These are phyloP conservation scores for Caretta caretta DNA, from an alignment of 2,113 vertebrate genomes.

Conservation along the genomic window DNA sequence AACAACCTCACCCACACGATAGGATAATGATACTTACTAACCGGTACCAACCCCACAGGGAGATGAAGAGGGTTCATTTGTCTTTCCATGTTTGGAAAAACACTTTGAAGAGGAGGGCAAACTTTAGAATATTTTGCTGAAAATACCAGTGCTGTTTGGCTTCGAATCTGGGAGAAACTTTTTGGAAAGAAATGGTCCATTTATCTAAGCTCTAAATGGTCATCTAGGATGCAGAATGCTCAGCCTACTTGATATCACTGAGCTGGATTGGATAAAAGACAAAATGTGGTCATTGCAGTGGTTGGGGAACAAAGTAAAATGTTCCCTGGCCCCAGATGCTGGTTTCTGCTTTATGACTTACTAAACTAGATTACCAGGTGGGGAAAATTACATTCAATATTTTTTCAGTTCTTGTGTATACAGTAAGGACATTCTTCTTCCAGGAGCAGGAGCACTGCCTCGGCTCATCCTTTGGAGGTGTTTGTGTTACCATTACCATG, in stretches of 20 bases:
- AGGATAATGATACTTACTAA: not conserved
- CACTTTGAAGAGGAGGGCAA: not conserved
- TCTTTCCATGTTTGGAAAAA: not conserved
- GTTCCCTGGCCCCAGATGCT: not conserved
- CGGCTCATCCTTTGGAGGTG: conserved; percentile 60
- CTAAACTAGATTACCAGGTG: conserved; percentile 57
- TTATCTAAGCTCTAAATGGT: conserved; percentile 21
- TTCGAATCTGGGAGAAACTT: not conserved
- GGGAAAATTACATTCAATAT: conserved; percentile 59
- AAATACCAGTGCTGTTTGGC: not conserved
- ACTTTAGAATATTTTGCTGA: not conserved
- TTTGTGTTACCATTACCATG: conserved; percentile 68
- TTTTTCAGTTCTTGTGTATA: conserved; percentile 31
- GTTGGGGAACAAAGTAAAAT: conserved; percentile 19
- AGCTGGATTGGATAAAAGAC: not conserved
- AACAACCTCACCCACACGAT: not conserved
- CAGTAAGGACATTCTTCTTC: conserved; percentile 15
- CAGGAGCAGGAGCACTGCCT: conserved; percentile 18
- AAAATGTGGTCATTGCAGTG: conserved; percentile 1
- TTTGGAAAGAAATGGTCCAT: not conserved
- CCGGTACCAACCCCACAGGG: not conserved
- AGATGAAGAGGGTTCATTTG: not conserved
- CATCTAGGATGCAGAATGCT: not conserved
- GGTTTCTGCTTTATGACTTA: conserved; percentile 63
- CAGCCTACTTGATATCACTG: not conserved